phyloP scores from a whole-genome alignment of 2,797 vertebrate genomes.

The Spheniscus humboldti region DNA sequence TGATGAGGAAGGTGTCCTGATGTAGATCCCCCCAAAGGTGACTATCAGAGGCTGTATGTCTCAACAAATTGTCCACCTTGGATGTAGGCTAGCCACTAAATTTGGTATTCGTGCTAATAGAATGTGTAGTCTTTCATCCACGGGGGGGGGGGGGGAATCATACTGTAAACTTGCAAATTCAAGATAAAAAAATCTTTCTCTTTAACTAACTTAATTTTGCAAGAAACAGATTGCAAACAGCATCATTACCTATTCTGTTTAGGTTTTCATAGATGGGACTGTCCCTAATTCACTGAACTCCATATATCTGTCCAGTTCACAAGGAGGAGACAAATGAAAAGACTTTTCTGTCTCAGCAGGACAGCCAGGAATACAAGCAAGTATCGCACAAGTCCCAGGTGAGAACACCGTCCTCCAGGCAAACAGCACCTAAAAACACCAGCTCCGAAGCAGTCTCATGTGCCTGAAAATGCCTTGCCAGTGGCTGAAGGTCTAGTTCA shows the following conservation, averaged over 20 bases:
- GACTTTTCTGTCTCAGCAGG: neutral
- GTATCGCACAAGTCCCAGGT: neutral
- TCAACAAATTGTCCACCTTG: neutral
- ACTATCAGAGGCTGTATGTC: neutral
- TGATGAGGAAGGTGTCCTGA: neutral
- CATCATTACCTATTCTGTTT: neutral
- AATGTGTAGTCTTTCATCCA: neutral
- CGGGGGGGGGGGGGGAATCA: too few species aligned
- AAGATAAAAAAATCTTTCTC: neutral
- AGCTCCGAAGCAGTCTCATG: neutral
- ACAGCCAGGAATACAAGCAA: neutral
- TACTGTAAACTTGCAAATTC: neutral
- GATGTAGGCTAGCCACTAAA: neutral
- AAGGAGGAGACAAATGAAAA: neutral
- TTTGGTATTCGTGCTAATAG: neutral
- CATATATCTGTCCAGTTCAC: neutral
- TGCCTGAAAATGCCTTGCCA: neutral
- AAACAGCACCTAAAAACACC: neutral
- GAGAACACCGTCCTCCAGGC: neutral
- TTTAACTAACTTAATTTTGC: neutral
- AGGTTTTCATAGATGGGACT: neutral
- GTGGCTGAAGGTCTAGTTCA: neutral
- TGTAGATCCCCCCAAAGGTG: neutral
- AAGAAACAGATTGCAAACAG: neutral
- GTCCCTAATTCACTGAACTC: neutral